phyloP scores from a whole-genome alignment of 2,113 vertebrate species.

The Acinonyx jubatus region DNA sequence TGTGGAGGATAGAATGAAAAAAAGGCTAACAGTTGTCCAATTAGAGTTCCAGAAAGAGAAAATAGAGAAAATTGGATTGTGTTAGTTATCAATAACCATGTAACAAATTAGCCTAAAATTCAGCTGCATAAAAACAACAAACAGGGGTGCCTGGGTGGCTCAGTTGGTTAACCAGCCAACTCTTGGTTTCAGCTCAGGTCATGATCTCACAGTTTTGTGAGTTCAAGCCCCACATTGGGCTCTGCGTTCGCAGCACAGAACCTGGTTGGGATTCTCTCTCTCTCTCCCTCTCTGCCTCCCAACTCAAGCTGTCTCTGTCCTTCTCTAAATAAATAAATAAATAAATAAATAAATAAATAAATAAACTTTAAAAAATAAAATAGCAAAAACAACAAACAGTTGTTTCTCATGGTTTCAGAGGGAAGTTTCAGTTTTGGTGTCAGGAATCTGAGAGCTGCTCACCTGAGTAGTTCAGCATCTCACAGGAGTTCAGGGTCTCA shows the following conservation, averaged over 20 bases:
- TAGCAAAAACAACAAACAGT: background rate
- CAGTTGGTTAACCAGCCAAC: too few species aligned
- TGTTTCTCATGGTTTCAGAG: background rate
- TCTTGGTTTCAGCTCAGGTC: too few species aligned
- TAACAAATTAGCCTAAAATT: background rate
- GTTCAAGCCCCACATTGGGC: too few species aligned
- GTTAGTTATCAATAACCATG: background rate
- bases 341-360: too few species aligned
- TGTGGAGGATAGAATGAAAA: background rate
- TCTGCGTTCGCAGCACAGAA: too few species aligned
- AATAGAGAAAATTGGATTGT: background rate
- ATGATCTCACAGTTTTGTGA: too few species aligned
- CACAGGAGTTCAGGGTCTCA: background rate
- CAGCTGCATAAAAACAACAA: background rate
- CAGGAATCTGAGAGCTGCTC: background rate
- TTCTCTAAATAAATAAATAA: too few species aligned
- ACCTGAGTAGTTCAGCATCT: background rate
- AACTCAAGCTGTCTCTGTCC: too few species aligned
- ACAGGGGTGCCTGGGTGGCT: too few species aligned
- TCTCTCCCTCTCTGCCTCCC: too few species aligned
- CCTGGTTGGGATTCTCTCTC: too few species aligned
- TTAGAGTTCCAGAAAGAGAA: background rate
- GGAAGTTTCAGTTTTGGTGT: background rate
- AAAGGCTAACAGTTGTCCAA: background rate
- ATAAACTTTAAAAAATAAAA: too few species aligned